Conservation (phyloP, 2,888 invertebrate genomes). For the Parthenolecanium corni region DNA sequence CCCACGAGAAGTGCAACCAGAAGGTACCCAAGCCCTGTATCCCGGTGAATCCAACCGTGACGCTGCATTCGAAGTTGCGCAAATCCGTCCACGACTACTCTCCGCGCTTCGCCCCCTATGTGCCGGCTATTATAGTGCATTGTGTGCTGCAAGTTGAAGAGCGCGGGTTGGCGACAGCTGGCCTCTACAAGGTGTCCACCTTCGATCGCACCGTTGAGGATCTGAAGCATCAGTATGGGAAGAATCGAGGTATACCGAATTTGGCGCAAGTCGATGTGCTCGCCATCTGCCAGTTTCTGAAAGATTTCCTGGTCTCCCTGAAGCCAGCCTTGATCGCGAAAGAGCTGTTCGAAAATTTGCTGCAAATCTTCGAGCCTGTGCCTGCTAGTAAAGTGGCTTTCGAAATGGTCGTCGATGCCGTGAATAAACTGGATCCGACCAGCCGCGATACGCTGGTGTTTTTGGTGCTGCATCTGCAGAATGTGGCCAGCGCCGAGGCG, state of each 20-base stretch:
- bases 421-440: constrained; percentile 75
- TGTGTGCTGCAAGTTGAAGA: constrained; percentile 90
- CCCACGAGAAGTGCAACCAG: constrained; percentile 57
- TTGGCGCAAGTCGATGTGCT: constrained; percentile 65
- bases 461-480: constrained; percentile 77
- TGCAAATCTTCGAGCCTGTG: background rate
- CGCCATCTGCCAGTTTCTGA: constrained; percentile 83
- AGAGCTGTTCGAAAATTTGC: constrained; percentile 35
- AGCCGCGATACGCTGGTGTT: constrained; percentile 92
- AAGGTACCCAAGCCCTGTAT: constrained; percentile 76
- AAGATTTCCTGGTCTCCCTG: constrained; percentile 79
- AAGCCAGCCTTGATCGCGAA: constrained; percentile 79
- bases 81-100: constrained; percentile 55
- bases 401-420: constrained; percentile 53
- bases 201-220: constrained; percentile 75
- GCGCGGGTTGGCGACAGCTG: constrained; percentile 72
- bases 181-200: constrained; percentile 85
- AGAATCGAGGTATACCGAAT: constrained; percentile 54
- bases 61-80: no score
- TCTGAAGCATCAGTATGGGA: constrained; percentile 50
- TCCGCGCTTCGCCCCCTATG: constrained; percentile 75
- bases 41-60: background rate
- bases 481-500: constrained; percentile 31
- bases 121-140: constrained; percentile 84
- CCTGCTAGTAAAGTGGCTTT: background rate